Percentiles rank a stretch among this genome's conserved stretches.
These are phyloP conservation scores for Drosophila virilis DNA, from an alignment of 1,140 invertebrate species.

Conservation along the genomic window DNA sequence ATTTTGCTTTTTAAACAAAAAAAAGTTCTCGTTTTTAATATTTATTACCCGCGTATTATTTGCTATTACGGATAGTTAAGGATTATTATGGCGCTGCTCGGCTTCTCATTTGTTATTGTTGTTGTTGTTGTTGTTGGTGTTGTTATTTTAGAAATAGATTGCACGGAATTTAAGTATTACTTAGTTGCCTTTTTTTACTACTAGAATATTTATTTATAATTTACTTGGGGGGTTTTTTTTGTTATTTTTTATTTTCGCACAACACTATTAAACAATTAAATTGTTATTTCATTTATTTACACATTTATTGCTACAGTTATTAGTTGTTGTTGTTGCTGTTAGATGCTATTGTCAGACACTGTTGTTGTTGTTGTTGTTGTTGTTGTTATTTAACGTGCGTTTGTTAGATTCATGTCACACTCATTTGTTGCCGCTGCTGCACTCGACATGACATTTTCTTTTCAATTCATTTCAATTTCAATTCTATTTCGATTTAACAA, in stretches of 20 bases:
- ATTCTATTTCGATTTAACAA: conserved; percentile 26
- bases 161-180: conserved; percentile 73
- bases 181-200: conserved; percentile 62
- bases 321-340: conserved; percentile 15
- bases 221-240: conserved; percentile 43
- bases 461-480: conserved; percentile 49
- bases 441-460: conserved; percentile 68
- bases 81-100: conserved; percentile 44
- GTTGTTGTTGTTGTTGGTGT: conserved; percentile 48
- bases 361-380: conserved; percentile 11
- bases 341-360: conserved; percentile 41
- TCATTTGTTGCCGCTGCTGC: conserved; percentile 28
- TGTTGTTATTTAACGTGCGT: conserved; percentile 14
- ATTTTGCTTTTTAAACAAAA: conserved; percentile 23
- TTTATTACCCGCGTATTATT: conserved; percentile 15
- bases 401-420: conserved; percentile 23
- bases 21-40: not conserved
- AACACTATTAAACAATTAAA: conserved; percentile 76
- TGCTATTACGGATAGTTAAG: conserved; percentile 14
- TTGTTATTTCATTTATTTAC: conserved; percentile 66
- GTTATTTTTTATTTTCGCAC: conserved; percentile 34
- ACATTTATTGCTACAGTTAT: conserved; percentile 55
- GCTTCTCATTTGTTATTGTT: conserved; percentile 56
- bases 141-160: conserved; percentile 82
- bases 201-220: conserved; percentile 71